Conservation (phyloP, 2,888 invertebrate genomes). For the Oegoconia quadripuncta region DNA sequence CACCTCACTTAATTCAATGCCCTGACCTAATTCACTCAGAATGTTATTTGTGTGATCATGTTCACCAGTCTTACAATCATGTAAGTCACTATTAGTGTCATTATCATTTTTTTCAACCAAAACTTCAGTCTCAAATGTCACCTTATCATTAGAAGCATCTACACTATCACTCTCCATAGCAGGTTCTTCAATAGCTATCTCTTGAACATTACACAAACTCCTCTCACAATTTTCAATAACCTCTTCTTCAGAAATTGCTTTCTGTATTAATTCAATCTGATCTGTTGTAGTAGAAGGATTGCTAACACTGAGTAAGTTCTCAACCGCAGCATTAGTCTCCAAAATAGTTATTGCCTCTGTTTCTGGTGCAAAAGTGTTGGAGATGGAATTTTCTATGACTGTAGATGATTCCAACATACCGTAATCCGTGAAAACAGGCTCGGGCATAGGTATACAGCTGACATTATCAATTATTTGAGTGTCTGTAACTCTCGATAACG, state of each 20-base stretch:
- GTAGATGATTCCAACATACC: background rate
- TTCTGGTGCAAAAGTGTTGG: constrained; percentile 2
- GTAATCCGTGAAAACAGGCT: background rate
- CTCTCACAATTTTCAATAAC: constrained; percentile 15
- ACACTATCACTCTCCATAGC: constrained; percentile 24
- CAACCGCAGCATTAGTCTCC: constrained; percentile 8
- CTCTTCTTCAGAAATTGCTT: constrained; percentile 13
- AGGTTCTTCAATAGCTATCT: constrained; percentile 21
- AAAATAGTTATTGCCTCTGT: constrained; percentile 2
- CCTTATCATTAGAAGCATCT: constrained; percentile 33
- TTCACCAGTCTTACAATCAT: constrained; percentile 15
- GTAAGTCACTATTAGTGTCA: constrained; percentile 31
- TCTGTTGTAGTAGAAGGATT: background rate
- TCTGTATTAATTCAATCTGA: too few relatives aligned
- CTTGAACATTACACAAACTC: constrained; percentile 18
- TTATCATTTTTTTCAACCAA: constrained; percentile 57
- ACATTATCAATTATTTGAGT: background rate
- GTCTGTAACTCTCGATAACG: constrained; percentile 10
- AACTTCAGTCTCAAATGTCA: constrained; percentile 65
- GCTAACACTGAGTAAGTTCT: constrained; percentile 3
- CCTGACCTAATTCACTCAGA: constrained; percentile 56
- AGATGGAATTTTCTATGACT: background rate
- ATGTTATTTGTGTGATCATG: constrained; percentile 41
- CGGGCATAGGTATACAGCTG: background rate
- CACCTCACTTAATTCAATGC: constrained; percentile 64